Evolutionary conservation across 2,888 invertebrate species (phyloP).

Genomic region (Adelphocoris suturalis): DNA sequence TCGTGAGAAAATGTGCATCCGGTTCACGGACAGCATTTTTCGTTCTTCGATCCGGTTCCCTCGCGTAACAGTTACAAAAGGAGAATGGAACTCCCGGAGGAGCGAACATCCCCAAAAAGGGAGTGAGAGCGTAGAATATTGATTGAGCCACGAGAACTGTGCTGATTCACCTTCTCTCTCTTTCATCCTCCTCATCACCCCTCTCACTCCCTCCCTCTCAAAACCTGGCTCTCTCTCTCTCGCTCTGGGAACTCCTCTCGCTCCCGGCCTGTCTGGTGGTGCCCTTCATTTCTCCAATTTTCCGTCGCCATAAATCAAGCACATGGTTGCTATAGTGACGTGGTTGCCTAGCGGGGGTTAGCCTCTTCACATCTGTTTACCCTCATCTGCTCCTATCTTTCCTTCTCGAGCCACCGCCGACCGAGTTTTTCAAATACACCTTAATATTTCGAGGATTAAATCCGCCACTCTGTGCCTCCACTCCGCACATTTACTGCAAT

Average conservation of each 20-base stretch:
- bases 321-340: slow-evolving; percentile 72
- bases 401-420: slow-evolving; percentile 42
- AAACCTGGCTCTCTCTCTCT: slow-evolving; percentile 32
- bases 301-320: slow-evolving; percentile 73
- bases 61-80: slow-evolving; percentile 44
- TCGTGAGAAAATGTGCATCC: no score
- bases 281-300: slow-evolving; percentile 73
- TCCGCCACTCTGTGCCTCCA: neutral
- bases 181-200: slow-evolving; percentile 32
- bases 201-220: slow-evolving; percentile 54
- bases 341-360: slow-evolving; percentile 60
- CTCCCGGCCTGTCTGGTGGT: slow-evolving; percentile 67
- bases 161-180: slow-evolving; percentile 69
- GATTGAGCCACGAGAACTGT: slow-evolving; percentile 67
- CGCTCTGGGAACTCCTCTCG: slow-evolving; percentile 55
- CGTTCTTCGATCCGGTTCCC: neutral
- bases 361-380: slow-evolving; percentile 72
- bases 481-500: neutral
- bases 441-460: slow-evolving; percentile 21
- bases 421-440: slow-evolving; percentile 39
- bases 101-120: slow-evolving; percentile 44
- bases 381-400: slow-evolving; percentile 65
- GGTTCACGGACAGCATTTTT: no score
- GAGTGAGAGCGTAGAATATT: slow-evolving; percentile 65
- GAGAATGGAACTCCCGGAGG: slow-evolving; percentile 14